Evolutionary conservation across 2,888 invertebrate genomes (phyloP).

Genomic region (Acanthopleura granulata): DNA sequence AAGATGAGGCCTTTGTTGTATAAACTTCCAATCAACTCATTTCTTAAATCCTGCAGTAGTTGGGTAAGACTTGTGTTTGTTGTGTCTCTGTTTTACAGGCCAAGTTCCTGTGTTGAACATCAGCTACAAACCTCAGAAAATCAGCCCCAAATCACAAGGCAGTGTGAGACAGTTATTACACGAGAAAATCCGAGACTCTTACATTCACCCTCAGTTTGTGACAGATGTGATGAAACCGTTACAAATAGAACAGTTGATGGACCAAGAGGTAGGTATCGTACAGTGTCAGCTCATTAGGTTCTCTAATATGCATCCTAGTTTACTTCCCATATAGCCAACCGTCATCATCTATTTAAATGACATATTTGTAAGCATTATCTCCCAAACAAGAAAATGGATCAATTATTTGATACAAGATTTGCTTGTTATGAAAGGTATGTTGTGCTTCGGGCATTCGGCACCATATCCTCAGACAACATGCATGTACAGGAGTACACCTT

Average conservation of each 20-base stretch:
- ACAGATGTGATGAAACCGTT: constrained; percentile 99
- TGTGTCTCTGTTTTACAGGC: constrained; percentile 31
- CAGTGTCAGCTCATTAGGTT: too few relatives aligned
- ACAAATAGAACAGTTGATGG: constrained; percentile 96
- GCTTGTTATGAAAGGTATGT: too few relatives aligned
- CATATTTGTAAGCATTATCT: too few relatives aligned
- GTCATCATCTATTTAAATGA: too few relatives aligned
- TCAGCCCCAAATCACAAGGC: constrained; percentile 96
- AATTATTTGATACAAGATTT: too few relatives aligned
- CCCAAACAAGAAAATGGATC: too few relatives aligned
- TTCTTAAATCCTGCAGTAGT: not conserved
- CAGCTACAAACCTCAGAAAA: constrained; percentile 99
- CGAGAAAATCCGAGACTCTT: constrained; percentile 97
- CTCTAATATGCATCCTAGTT: too few relatives aligned
- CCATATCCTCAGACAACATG: too few relatives aligned
- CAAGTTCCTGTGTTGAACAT: constrained; percentile 87
- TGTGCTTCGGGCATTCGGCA: too few relatives aligned
- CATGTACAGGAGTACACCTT: too few relatives aligned
- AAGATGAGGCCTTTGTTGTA: constrained; percentile 1
- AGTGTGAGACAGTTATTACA: constrained; percentile 92
- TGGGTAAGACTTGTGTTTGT: not conserved
- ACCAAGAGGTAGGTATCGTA: constrained; percentile 85
- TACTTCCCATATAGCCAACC: too few relatives aligned
- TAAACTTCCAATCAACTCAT: not conserved
- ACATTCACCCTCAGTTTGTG: constrained; percentile 96